Base-by-base conservation (phyloP, 2,888 invertebrate genomes). In the Cephus pygmeus region DNA sequence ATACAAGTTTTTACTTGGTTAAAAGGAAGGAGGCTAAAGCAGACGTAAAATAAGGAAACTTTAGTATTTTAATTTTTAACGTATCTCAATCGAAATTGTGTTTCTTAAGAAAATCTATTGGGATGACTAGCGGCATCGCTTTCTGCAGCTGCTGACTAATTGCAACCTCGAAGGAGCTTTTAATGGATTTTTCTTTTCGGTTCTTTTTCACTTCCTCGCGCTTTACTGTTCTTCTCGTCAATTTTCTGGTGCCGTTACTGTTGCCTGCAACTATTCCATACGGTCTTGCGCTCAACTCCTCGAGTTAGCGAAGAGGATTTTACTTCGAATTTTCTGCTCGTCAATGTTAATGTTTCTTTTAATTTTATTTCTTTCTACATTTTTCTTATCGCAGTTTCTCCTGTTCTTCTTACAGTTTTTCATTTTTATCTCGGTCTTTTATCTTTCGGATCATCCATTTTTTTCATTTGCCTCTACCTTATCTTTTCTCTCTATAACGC, bases 401-500 rank as follows among this genome's bases (percentile, higher is more conserved):
- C 71, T 30, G 3, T 6, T 56, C 56, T 56, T 56, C 56, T 56
- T 23, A 56, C 56, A 23, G 23, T 56, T 23, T 23, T 56, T 23
- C 23, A 56, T 9, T 23, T 23, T 56, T 23, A 6, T 56, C 56
- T 56, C 56, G 6, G 9, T 9, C 23, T 56, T 56, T 56, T 56
- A 56, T 23, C 23, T 56, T 23, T 23, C 6, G 23, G 23, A 56
- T 23, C 56, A 23, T 23, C 23, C 3, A 0, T 1, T 23, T 9
- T 56, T 56, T 56, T 56, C 23, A 9, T 56, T 40, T 78, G 69
- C 75, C 75, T 79, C 76, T 73, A 71, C 69, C 30, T 34, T 69
- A 56, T 68, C 75, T 75, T 79, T 33, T 33, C 76, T 76, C 75
- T 68, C 34, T 79, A 56, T 31, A 71, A 73, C 74, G 34, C 34